These are phyloP conservation scores for Scarus forsteni DNA, from an alignment of 2,797 vertebrate genomes.

Conservation along the genomic window DNA sequence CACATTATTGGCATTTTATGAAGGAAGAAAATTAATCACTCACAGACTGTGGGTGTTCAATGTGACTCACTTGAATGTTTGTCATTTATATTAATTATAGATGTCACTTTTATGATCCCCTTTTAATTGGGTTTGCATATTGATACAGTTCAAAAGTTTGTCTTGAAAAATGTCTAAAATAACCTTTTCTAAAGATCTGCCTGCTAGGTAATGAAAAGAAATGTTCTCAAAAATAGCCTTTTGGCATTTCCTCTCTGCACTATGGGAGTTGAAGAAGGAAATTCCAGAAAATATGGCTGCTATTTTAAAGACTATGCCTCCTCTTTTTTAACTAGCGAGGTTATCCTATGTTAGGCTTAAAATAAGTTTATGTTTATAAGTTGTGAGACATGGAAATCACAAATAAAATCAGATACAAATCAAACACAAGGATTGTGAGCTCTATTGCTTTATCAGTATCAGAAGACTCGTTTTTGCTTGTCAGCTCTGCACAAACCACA, in stretches of 20 bases:
- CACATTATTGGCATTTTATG: not conserved
- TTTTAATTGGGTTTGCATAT: not conserved
- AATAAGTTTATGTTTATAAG: too few relatives aligned
- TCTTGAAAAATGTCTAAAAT: slow-evolving; percentile 11
- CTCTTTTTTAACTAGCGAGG: too few relatives aligned
- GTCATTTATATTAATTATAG: slow-evolving; percentile 1
- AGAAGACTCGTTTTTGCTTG: not conserved
- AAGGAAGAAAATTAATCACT: not conserved
- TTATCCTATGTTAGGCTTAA: too few relatives aligned
- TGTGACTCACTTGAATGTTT: slow-evolving; percentile 4
- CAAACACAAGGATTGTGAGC: not conserved
- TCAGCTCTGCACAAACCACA: not conserved
- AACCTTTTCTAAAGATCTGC: slow-evolving; percentile 34
- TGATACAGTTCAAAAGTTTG: not conserved
- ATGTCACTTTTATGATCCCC: not conserved
- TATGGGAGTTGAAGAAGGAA: slow-evolving; percentile 27
- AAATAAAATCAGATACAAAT: too few relatives aligned
- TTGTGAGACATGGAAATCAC: too few relatives aligned
- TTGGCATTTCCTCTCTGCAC: slow-evolving; percentile 45
- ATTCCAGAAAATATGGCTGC: not conserved
- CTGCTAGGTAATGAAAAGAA: slow-evolving; percentile 30
- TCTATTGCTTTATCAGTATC: not conserved
- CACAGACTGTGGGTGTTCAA: not conserved
- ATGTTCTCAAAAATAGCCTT: slow-evolving; percentile 12
- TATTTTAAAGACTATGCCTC: not conserved